phyloP scores from a whole-genome alignment of 1,140 invertebrate species.

The Camponotus vicinus region DNA sequence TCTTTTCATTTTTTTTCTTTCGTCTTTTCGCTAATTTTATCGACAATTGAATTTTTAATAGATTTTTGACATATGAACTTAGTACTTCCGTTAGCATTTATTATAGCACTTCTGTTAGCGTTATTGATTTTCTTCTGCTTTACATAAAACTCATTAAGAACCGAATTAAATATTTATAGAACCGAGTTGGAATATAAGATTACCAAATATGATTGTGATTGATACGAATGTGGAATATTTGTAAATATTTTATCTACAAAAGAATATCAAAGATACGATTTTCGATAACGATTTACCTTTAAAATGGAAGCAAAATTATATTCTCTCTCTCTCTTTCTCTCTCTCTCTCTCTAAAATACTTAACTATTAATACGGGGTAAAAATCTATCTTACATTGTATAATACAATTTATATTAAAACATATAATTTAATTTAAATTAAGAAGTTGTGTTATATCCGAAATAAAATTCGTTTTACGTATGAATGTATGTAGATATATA shows the following conservation, averaged over 20 bases:
- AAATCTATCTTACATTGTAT: not conserved
- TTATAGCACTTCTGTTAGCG: not conserved
- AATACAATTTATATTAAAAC: constrained; percentile 28
- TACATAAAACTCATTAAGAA: not conserved
- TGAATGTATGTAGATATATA: too few relatives aligned
- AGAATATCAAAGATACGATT: not conserved
- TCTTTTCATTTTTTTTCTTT: not conserved
- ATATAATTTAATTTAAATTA: constrained; percentile 16
- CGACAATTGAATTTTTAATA: not conserved
- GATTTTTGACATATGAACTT: not conserved
- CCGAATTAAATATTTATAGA: constrained; percentile 9
- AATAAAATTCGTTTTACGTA: not conserved
- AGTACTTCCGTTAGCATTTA: too few relatives aligned
- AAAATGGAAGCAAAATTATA: not conserved
- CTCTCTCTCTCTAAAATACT: not conserved
- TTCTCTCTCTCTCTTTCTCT: too few relatives aligned
- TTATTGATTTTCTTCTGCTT: constrained; percentile 18
- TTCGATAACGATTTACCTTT: not conserved
- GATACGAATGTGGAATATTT: constrained; percentile 21
- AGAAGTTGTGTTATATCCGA: not conserved
- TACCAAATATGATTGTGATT: not conserved
- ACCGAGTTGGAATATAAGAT: not conserved
- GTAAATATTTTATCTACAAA: not conserved
- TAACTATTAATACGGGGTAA: not conserved
- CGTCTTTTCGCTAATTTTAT: constrained; percentile 1